Evolutionary conservation across 2,888 invertebrate species (phyloP).

Genomic region (Chrysodeixis includens): DNA sequence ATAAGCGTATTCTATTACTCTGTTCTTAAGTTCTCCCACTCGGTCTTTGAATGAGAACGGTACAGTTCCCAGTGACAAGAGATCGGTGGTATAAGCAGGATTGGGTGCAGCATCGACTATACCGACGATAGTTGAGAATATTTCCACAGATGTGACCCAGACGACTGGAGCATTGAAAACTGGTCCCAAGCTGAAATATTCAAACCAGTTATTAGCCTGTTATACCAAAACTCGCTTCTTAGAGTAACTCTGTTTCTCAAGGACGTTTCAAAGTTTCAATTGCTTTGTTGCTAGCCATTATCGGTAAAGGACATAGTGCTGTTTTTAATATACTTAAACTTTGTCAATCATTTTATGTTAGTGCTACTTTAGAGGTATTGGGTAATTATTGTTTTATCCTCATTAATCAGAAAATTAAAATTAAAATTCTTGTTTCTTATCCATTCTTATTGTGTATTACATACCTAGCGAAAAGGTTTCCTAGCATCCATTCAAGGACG

Average conservation of each 20-base stretch:
- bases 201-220: neutral
- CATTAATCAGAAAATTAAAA: too few relatives aligned
- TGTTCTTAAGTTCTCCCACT: conserved; percentile 53
- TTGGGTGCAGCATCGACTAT: conserved; percentile 68
- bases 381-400: too few relatives aligned
- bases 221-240: too few relatives aligned
- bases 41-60: conserved; percentile 65
- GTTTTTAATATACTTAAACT: too few relatives aligned
- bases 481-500: conserved; percentile 64
- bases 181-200: conserved; percentile 67
- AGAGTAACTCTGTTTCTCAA: too few relatives aligned
- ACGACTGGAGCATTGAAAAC: conserved; percentile 73
- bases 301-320: too few relatives aligned
- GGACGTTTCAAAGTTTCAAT: too few relatives aligned
- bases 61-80: conserved; percentile 45
- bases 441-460: too few relatives aligned
- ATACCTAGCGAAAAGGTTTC: conserved; percentile 58
- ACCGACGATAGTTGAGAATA: conserved; percentile 64
- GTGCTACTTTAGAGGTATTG: too few relatives aligned
- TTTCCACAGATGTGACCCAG: conserved; percentile 71
- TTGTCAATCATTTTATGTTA: too few relatives aligned
- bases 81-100: conserved; percentile 64
- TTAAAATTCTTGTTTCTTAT: too few relatives aligned
- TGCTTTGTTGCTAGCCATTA: too few relatives aligned
- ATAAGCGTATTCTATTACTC: conserved; percentile 23